These are phyloP conservation scores for Mastigias papua DNA, from an alignment of 30 jellyfish, hydroid and myxozoan species.

Conservation along the genomic window DNA sequence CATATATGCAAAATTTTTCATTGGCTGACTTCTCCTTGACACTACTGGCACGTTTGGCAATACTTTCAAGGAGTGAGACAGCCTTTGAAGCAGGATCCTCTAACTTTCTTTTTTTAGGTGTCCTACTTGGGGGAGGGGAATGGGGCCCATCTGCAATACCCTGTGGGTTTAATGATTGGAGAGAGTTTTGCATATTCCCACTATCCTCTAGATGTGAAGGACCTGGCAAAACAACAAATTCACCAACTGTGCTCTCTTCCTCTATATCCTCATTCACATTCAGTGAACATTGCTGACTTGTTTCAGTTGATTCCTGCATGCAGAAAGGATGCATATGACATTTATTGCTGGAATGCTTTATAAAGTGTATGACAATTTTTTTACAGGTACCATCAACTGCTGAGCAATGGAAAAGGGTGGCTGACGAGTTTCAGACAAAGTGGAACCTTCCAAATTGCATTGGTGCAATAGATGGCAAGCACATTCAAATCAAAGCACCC, in stretches of 20 bases:
- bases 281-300: neutral
- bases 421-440: neutral
- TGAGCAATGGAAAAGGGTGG: neutral
- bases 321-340: neutral
- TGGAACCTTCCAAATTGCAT: neutral
- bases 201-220: neutral
- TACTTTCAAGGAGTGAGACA: neutral
- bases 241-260: neutral
- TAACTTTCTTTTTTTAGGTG: neutral
- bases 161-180: neutral
- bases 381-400: neutral
- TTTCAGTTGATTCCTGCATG: neutral
- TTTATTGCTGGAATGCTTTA: neutral
- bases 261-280: neutral
- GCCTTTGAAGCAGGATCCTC: neutral
- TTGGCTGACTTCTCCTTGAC: neutral
- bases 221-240: neutral
- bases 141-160: neutral
- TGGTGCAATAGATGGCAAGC: neutral
- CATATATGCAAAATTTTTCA: neutral
- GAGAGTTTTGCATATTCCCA: neutral
- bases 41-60: neutral
- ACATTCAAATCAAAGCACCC: neutral
- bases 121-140: neutral
- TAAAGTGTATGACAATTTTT: neutral